These are phyloP conservation scores for Xyliphius kryptos DNA, from an alignment of 2,113 vertebrate genomes.

Conservation along the genomic window DNA sequence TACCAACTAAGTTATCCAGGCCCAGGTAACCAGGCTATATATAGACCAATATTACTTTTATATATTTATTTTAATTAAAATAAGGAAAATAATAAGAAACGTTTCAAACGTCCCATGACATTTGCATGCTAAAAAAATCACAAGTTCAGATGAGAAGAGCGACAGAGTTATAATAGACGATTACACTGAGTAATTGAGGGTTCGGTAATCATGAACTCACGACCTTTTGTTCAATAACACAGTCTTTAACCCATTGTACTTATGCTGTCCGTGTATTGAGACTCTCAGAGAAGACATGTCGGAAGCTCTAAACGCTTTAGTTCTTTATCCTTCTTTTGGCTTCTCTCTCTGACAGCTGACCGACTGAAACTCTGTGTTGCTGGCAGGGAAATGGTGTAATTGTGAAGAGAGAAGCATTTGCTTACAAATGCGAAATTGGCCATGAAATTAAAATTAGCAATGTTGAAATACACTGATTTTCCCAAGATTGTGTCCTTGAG, in stretches of 20 bases:
- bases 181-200: not conserved
- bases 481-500: slow-evolving; percentile 5
- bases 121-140: not conserved
- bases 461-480: slow-evolving; percentile 8
- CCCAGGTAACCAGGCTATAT: too few species aligned
- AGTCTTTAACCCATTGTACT: not conserved
- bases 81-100: not conserved
- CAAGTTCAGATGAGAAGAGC: not conserved
- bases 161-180: not conserved
- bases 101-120: not conserved
- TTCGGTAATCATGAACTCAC: not conserved
- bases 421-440: slow-evolving; percentile 20
- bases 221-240: not conserved
- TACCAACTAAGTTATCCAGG: too few species aligned
- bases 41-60: too few species aligned
- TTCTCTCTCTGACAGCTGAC: slow-evolving; percentile 6
- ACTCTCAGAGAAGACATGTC: slow-evolving; percentile 1
- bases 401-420: not conserved
- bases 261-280: not conserved
- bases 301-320: not conserved
- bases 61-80: too few species aligned
- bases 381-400: slow-evolving; percentile 1
- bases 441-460: slow-evolving; percentile 15
- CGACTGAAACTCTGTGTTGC: slow-evolving; percentile 3
- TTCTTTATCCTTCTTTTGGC: not conserved